These are phyloP conservation scores for Ormia ochracea DNA, from an alignment of 2,888 invertebrate species.

Conservation along the genomic window DNA sequence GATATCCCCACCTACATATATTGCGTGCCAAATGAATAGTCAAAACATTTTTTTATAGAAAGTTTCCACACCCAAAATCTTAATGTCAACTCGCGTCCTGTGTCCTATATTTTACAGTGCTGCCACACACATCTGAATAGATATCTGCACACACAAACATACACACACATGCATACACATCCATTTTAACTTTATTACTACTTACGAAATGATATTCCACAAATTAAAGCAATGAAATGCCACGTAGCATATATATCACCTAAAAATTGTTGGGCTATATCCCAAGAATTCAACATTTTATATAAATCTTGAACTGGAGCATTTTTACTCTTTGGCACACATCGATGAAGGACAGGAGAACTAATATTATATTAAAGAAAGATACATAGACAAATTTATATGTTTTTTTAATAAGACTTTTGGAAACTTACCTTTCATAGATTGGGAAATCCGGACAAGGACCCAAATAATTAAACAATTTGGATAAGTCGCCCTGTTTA, in stretches of 20 bases:
- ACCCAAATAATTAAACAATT: conserved; percentile 79
- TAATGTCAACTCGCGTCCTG: not conserved
- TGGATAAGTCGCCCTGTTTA: conserved; percentile 71
- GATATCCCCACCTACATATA: too few species aligned
- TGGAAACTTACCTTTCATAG: conserved; percentile 80
- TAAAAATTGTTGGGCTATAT: conserved; percentile 90
- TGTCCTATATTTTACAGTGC: too few species aligned
- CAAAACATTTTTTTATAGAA: too few species aligned
- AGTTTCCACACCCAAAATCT: too few species aligned
- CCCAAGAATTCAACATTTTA: conserved; percentile 90
- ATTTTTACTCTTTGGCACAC: conserved; percentile 87
- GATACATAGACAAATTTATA: not conserved
- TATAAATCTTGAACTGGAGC: conserved; percentile 84
- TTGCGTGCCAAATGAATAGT: too few species aligned
- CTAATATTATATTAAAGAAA: conserved; percentile 74
- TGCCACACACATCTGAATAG: too few species aligned
- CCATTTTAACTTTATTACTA: not conserved
- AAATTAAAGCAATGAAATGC: conserved; percentile 89
- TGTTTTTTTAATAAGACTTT: not conserved
- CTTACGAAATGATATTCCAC: conserved; percentile 88
- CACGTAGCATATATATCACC: conserved; percentile 92
- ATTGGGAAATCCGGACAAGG: conserved; percentile 89
- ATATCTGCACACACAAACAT: not conserved
- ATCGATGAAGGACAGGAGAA: conserved; percentile 88
- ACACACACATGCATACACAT: not conserved